Evolutionary conservation across 2,797 vertebrate species (phyloP), one percentile per base, ranked within the genome.

Genomic region (Toxotes lorentzi): DNA sequence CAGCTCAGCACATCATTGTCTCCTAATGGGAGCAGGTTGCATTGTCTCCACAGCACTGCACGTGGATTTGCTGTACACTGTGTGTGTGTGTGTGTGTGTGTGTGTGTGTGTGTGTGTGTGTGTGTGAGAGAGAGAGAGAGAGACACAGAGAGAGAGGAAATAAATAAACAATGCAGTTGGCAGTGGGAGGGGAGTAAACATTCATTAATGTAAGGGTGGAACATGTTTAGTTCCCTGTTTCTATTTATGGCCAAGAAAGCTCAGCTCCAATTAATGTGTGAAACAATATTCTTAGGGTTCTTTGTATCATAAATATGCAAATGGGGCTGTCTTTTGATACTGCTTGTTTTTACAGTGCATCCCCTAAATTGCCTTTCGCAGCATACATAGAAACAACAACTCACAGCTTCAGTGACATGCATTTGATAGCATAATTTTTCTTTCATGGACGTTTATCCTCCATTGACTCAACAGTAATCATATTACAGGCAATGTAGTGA

Each of bases 381-480:
- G 76, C 78, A 48, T 30, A 82, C 69, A 61, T 38, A 57, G 63
- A 73, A 70, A 79, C 7, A 57, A 83, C 89, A 82, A 78, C 76
- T 77, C 67, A 9, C 73, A 56, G 77, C 73, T 63, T 84, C 74
- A 69, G 54, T 85, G 79, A 88, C 87, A 84, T 53, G 74, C 71
- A 48, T 87, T 88, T 86, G 88, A 91, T 90, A 76, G 81, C 76
- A 84, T 86, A 34, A 84, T 90, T 88, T 70, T 85, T 89, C 82
- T 86, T 91, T 82, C 81, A 90, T 83, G 79, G 85, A 87, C 76
- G 81, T 77, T 86, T 86, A 88, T 92, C 87, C 78, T 86, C 77
- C 79, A 86, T 88, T 91, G 91, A 91, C 87, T 92, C 78, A 83
- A 83, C 83, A 72, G 59, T 93, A 92, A 94, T 94, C 88, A 89